Percentiles rank a stretch among this genome's conserved stretches.
Evolutionary conservation across 2,113 vertebrate genomes (phyloP).

Genomic region (Bufo gargarizans): DNA sequence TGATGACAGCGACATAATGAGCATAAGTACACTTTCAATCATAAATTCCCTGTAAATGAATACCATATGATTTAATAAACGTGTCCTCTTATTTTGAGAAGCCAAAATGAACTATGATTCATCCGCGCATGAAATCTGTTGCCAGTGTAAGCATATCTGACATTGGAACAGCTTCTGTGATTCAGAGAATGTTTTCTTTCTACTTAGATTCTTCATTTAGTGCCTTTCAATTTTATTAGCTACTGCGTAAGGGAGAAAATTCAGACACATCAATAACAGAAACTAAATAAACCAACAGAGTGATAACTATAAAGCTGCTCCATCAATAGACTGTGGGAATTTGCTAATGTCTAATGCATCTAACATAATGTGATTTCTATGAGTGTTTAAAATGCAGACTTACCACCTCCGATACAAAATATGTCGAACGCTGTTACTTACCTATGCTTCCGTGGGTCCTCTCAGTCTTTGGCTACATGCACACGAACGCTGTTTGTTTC

Average conservation of each 20-base stretch:
- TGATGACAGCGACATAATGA: not conserved
- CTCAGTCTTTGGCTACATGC: too few species aligned
- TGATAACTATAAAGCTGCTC: not conserved
- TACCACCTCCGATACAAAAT: not conserved
- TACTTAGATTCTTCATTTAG: constrained; percentile 1
- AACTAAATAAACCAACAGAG: not conserved
- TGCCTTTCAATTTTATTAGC: constrained; percentile 10
- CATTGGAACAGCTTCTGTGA: constrained; percentile 35
- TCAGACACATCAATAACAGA: not conserved
- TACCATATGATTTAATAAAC: constrained; percentile 53
- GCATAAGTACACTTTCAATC: constrained; percentile 9
- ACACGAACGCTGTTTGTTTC: too few species aligned
- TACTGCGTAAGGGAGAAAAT: constrained; percentile 19
- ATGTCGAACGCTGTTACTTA: too few species aligned
- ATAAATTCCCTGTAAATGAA: constrained; percentile 43
- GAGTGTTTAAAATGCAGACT: not conserved
- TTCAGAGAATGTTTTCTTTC: constrained; percentile 34
- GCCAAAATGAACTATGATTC: constrained; percentile 50
- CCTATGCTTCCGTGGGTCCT: too few species aligned
- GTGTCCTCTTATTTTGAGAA: constrained; percentile 44
- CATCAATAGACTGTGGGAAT: not conserved
- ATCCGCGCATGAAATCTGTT: constrained; percentile 35
- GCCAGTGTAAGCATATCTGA: constrained; percentile 45
- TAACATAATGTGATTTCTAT: not conserved
- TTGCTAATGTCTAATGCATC: not conserved